Base-by-base conservation (phyloP, 2,797 vertebrate species). In the Apogon talboti region DNA sequence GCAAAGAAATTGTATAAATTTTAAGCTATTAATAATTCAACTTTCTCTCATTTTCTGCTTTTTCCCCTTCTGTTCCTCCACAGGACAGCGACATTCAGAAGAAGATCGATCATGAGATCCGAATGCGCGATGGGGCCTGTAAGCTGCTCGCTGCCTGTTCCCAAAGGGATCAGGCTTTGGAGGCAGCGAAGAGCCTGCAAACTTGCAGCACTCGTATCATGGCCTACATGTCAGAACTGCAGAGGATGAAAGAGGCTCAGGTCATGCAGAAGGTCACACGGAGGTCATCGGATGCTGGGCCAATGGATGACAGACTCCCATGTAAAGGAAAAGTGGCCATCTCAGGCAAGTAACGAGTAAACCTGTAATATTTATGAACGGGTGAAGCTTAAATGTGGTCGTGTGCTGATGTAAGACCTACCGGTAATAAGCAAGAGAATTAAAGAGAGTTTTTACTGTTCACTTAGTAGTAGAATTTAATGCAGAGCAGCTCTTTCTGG, bases 21-120 rank as follows among this genome's bases (percentile, higher is more conserved):
- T 59, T 1, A 13, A n/a, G 7, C 64, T 54, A 28, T 35, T 45
- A 2, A 2, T 46, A 1, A 37, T 64, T 47, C n/a, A 41, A 61
- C 16, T 53, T 50, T 19, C 8, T 2, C 43, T 59, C 1, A 11
- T 30, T 35, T 3, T 30, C 0, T 18, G 2, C 4, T 18, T 13
- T 1, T 24, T 3, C 8, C 7, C 3, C 13, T 14, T 46, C 13
- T 15, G 14, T 13, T 11, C 24, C 38, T 60, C 46, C 21, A 13
- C 87, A 98, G 96, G 97, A 97, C 92, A 96, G 95, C 0, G 96
- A 97, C 86, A 92, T 97, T 82, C 96, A 97, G 91, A 95, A 95
- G 85, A 96, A 96, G 81, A 95, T 98, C 0, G 97, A 98, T 87
- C 94, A 96, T 66, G 97, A 98, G 93, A 95, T 98, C 86, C 93